Evolutionary conservation across 2,797 vertebrate species (phyloP).

Genomic region (Tachyglossus aculeatus): DNA sequence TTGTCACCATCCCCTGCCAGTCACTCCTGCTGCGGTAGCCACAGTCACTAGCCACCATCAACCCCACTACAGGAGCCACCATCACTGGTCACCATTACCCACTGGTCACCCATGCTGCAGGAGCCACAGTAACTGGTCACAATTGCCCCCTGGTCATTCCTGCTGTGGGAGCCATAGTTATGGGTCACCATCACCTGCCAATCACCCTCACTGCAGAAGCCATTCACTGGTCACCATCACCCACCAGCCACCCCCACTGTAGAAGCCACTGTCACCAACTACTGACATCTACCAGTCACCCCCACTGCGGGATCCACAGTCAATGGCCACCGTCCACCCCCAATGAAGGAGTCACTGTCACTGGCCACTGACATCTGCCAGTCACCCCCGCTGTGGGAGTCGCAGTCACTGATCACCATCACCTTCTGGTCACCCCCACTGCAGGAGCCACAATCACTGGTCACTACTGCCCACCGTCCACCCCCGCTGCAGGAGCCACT

Average conservation of each 20-base stretch:
- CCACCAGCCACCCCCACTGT: background rate
- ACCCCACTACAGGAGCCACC: rapidly evolving
- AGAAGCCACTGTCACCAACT: background rate
- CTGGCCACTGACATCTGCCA: too few species aligned
- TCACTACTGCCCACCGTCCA: too few species aligned
- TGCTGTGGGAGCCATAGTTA: too few species aligned
- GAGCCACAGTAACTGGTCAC: background rate
- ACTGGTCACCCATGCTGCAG: background rate
- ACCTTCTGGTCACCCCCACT: too few species aligned
- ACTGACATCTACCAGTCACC: rapidly evolving
- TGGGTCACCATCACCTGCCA: too few species aligned
- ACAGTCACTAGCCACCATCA: background rate
- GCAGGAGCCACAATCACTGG: too few species aligned
- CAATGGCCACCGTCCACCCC: rapidly evolving
- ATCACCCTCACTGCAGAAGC: too few species aligned
- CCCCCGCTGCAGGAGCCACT: too few species aligned
- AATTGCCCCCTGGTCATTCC: rapidly evolving
- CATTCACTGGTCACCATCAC: rapidly evolving
- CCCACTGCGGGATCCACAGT: background rate
- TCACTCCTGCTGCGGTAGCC: rapidly evolving
- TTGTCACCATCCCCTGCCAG: rapidly evolving
- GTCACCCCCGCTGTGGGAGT: too few species aligned
- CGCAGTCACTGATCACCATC: background rate
- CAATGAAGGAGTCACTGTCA: too few species aligned
- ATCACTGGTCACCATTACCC: rapidly evolving